These are phyloP conservation scores for Enchytraeus crypticus DNA, from an alignment of 2,888 invertebrate species.

Conservation along the genomic window DNA sequence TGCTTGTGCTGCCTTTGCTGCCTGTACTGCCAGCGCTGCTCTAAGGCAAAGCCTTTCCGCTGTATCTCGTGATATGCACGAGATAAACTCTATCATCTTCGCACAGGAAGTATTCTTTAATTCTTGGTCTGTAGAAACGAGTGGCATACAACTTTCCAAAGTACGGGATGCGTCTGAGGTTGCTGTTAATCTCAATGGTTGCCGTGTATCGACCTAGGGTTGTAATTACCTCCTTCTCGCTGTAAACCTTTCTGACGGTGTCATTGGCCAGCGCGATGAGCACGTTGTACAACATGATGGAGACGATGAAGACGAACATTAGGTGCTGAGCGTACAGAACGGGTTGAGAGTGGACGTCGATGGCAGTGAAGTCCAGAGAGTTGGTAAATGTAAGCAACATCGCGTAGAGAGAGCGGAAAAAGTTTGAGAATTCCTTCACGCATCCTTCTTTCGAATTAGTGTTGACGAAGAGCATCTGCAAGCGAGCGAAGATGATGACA, in stretches of 20 bases:
- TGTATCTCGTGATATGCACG: background rate
- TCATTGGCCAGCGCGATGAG: slow-evolving; percentile 4
- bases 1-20: too few relatives aligned
- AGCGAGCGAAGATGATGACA: background rate
- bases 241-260: background rate
- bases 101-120: background rate
- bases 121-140: background rate
- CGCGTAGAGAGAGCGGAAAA: background rate
- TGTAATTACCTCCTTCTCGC: background rate
- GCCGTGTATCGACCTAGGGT: background rate
- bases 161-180: background rate
- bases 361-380: background rate
- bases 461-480: slow-evolving; percentile 2
- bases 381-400: background rate
- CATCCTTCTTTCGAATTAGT: slow-evolving; percentile 2
- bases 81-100: slow-evolving; percentile 1
- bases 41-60: too few relatives aligned
- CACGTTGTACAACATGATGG: slow-evolving; percentile 1
- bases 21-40: too few relatives aligned
- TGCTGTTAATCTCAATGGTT: background rate
- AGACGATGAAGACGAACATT: background rate
- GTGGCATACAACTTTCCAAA: background rate
- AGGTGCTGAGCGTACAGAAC: background rate
- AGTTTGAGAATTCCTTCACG: background rate
- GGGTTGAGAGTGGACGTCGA: background rate